Percentiles rank a stretch among this genome's conserved stretches.
These are phyloP conservation scores for Nomada ferruginata DNA, from an alignment of 2,888 invertebrate species.

Conservation along the genomic window DNA sequence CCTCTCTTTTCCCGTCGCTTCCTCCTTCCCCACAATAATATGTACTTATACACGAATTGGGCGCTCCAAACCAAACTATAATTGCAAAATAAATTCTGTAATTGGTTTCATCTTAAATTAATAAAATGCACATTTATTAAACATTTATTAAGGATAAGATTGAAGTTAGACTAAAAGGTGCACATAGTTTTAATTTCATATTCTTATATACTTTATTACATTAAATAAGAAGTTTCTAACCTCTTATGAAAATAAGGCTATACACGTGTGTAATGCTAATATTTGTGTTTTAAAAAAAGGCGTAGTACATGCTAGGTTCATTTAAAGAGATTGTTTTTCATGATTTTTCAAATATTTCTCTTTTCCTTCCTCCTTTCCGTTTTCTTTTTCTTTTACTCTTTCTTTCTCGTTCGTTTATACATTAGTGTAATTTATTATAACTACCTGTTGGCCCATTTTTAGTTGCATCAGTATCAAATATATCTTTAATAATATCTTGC, in stretches of 20 bases:
- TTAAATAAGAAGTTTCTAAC: conserved; percentile 37
- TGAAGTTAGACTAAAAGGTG: conserved; percentile 11
- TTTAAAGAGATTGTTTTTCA: conserved; percentile 32
- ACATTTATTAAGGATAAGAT: conserved; percentile 1
- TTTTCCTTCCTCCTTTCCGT: too few species aligned
- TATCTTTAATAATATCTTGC: conserved; percentile 77
- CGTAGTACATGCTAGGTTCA: conserved; percentile 45
- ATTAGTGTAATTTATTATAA: conserved; percentile 75
- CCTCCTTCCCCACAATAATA: too few species aligned
- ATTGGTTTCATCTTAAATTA: conserved; percentile 2
- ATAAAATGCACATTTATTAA: conserved; percentile 5
- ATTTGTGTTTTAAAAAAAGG: conserved; percentile 41
- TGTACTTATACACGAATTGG: background rate
- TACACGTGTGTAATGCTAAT: conserved; percentile 31
- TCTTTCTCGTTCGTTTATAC: conserved; percentile 18
- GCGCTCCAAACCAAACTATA: background rate
- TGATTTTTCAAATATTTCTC: conserved; percentile 20
- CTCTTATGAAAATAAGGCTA: conserved; percentile 22
- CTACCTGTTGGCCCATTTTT: conserved; percentile 72
- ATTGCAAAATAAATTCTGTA: background rate
- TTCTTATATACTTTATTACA: conserved; percentile 54
- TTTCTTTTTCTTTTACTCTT: background rate
- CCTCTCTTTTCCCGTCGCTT: too few species aligned
- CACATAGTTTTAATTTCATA: conserved; percentile 13
- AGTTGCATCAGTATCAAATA: conserved; percentile 74